Conservation (phyloP, 1,140 invertebrate genomes). For the Capitella teleta region DNA sequence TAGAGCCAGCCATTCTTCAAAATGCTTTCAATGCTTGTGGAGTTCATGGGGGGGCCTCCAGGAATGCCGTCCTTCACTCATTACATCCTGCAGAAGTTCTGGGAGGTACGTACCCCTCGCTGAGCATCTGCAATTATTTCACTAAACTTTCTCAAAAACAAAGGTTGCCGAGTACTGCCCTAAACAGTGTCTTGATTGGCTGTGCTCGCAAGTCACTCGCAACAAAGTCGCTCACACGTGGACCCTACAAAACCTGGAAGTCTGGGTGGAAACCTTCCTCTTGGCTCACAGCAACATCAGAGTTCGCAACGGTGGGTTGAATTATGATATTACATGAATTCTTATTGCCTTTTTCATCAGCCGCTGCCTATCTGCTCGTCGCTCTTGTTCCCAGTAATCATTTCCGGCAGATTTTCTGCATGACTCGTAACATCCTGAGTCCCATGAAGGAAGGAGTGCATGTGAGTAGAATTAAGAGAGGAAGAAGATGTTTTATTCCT, state of each 20-base stretch:
- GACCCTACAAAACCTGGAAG: conserved; percentile 74
- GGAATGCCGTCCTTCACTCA: conserved; percentile 80
- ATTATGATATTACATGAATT: conserved; percentile 4
- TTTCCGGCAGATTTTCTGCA: conserved; percentile 72
- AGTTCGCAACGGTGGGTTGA: conserved; percentile 60
- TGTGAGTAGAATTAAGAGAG: conserved; percentile 20
- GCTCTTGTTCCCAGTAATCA: conserved; percentile 75
- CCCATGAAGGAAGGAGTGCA: conserved; percentile 38
- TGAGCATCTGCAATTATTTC: neutral
- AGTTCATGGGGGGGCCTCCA: conserved; percentile 51
- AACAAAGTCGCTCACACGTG: conserved; percentile 80
- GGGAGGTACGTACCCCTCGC: conserved; percentile 53
- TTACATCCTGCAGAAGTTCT: conserved; percentile 70
- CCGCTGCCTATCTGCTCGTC: conserved; percentile 73
- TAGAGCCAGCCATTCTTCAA: conserved; percentile 75
- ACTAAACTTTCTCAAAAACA: neutral
- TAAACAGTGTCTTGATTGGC: conserved; percentile 81
- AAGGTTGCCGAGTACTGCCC: conserved; percentile 69
- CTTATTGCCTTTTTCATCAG: conserved; percentile 47
- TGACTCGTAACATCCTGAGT: conserved; percentile 45
- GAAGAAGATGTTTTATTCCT: neutral
- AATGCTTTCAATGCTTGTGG: conserved; percentile 51
- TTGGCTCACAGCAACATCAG: conserved; percentile 72
- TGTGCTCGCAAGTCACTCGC: conserved; percentile 60
- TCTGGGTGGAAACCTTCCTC: conserved; percentile 80